Evolutionary conservation across 2,888 invertebrate species (phyloP), one percentile per base, ranked within the genome.

Genomic region (Cheilosia pagana): DNA sequence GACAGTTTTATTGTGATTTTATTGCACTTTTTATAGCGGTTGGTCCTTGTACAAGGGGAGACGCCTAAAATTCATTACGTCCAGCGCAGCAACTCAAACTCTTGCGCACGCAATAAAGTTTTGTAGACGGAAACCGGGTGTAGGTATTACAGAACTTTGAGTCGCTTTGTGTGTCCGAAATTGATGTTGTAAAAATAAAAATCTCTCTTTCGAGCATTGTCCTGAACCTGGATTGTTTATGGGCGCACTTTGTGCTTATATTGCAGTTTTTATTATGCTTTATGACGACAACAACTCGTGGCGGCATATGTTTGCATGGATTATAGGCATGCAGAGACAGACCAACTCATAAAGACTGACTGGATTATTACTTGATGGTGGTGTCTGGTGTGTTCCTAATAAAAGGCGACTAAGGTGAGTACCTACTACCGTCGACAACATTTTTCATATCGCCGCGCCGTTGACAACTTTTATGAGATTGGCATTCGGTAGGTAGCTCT

Each of bases 21-120:
- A 74, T 63, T 55, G 55, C 53, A 74, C 43, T 19, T 74, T 72
- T 74, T 74, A 75, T 75, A 65, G 74, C 74, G 65, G 74, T 57
- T 65, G 57, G 55, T 65, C 55, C 25, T 39, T 28, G 48, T 48
- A 57, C 65, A 65, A 75, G 50, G 8, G 48, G 48, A 28, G 48
- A 28, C 31, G 60, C 19, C 25, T 39, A 50, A 16, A 43, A 25
- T 60, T 59, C 59, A 70, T 59, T 50, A 59, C 3, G 25, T 8
- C 23, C 23, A 41, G 7, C 48, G 7, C 48, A 23, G 50, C 50
- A 35, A 23, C 35, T 57, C 35, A 16, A 12, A 25, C 8, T 39
- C 45, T 65, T 31, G n/a, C 3, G 14, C 35, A 39, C 21, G 12
- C 50, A 71, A 60, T 70, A 70, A 59, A 70, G 5, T 48, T 12